Evolutionary conservation across 2,888 invertebrate genomes (phyloP).

Genomic region (Acleris literana): DNA sequence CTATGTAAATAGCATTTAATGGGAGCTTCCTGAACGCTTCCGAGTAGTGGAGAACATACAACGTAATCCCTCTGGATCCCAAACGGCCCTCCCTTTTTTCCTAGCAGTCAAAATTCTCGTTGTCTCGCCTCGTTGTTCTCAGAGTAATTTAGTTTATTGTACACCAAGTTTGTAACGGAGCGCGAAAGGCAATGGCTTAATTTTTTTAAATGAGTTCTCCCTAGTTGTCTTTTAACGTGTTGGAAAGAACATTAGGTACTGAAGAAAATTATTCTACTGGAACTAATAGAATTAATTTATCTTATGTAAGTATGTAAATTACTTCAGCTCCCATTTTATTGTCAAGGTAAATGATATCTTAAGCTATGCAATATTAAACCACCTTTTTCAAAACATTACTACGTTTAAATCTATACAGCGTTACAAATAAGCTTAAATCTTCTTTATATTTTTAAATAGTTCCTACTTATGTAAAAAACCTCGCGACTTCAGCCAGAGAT

Average conservation of each 20-base stretch:
- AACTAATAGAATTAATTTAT: too few relatives aligned
- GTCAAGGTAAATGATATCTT: too few relatives aligned
- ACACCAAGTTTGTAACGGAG: slow-evolving; percentile 63
- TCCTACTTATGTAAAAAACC: too few relatives aligned
- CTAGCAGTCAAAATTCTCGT: slow-evolving; percentile 73
- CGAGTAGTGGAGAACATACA: slow-evolving; percentile 54
- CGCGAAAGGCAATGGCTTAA: slow-evolving; percentile 52
- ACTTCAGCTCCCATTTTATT: too few relatives aligned
- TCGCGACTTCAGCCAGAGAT: too few relatives aligned
- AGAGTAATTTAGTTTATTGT: slow-evolving; percentile 75
- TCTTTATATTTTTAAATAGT: too few relatives aligned
- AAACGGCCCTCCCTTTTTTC: slow-evolving; percentile 77
- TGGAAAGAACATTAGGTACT: slow-evolving; percentile 17
- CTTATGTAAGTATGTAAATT: too few relatives aligned
- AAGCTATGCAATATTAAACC: too few relatives aligned
- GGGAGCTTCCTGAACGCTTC: slow-evolving; percentile 64
- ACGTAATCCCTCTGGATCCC: slow-evolving; percentile 73
- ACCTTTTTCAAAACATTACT: too few relatives aligned
- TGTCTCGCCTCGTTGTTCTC: slow-evolving; percentile 62
- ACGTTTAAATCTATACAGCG: too few relatives aligned
- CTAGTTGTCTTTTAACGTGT: slow-evolving; percentile 53
- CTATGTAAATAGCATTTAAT: slow-evolving; percentile 62
- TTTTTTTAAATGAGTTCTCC: slow-evolving; percentile 56
- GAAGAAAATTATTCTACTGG: too few relatives aligned
- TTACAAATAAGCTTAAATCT: too few relatives aligned